Evolutionary conservation across 2,888 invertebrate genomes (phyloP).

Genomic region (Operophtera brumata): DNA sequence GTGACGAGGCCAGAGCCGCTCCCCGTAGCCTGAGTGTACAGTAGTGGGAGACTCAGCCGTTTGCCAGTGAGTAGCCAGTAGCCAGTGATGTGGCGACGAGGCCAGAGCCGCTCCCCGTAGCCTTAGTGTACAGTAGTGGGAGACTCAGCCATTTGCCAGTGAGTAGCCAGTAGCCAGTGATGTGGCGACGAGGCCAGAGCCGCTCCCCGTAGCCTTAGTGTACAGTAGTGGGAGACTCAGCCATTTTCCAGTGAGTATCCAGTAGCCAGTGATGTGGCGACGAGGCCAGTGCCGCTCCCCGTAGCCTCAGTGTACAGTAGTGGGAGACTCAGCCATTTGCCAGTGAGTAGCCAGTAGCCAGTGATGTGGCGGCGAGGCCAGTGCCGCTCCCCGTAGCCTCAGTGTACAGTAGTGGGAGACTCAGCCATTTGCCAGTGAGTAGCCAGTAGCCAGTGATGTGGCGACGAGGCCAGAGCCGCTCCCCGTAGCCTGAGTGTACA

Average conservation of each 20-base stretch:
- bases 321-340: slow-evolving; percentile 38
- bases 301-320: slow-evolving; percentile 51
- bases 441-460: slow-evolving; percentile 40
- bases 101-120: too few relatives aligned
- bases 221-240: too few relatives aligned
- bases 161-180: too few relatives aligned
- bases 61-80: slow-evolving; percentile 48
- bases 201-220: too few relatives aligned
- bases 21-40: slow-evolving; percentile 56
- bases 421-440: slow-evolving; percentile 47
- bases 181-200: too few relatives aligned
- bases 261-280: slow-evolving; percentile 70
- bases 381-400: slow-evolving; percentile 19
- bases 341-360: slow-evolving; percentile 46
- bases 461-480: neutral
- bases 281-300: slow-evolving; percentile 75
- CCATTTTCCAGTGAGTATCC: too few relatives aligned
- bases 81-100: too few relatives aligned
- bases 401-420: slow-evolving; percentile 30
- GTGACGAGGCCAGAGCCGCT: slow-evolving; percentile 70
- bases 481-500: slow-evolving; percentile 15
- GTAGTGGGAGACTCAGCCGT: slow-evolving; percentile 36
- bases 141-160: too few relatives aligned
- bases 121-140: too few relatives aligned
- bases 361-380: neutral